Conservation (phyloP, 2,797 vertebrate genomes). For the Macroramphosus scolopax region DNA sequence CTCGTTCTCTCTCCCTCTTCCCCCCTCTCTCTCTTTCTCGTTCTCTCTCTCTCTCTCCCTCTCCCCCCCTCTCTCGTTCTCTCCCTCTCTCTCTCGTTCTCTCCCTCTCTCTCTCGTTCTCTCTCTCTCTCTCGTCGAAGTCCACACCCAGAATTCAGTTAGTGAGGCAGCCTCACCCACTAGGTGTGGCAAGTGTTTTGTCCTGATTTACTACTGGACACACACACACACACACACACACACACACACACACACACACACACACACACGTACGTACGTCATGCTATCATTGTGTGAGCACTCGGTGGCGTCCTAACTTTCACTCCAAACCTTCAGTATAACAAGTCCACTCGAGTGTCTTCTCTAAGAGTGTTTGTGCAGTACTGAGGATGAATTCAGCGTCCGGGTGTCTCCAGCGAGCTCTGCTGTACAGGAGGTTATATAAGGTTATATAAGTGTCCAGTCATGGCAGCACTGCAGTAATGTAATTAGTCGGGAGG, state of each 20-base stretch:
- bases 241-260: slow-evolving; percentile 5
- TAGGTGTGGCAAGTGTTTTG: slow-evolving; percentile 53
- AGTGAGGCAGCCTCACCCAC: slow-evolving; percentile 43
- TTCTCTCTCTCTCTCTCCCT: no score
- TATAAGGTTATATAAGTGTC: slow-evolving; percentile 64
- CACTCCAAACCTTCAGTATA: not conserved
- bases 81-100: no score
- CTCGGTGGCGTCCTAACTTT: slow-evolving; percentile 6
- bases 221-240: slow-evolving; percentile 14
- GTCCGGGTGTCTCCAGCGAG: slow-evolving; percentile 31
- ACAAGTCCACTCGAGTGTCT: slow-evolving; percentile 3
- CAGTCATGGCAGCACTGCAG: slow-evolving; percentile 56
- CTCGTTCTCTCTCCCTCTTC: no score
- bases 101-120: no score
- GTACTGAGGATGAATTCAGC: no score
- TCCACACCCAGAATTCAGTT: slow-evolving; percentile 62
- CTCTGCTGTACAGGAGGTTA: slow-evolving; percentile 49
- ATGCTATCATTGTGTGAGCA: not conserved
- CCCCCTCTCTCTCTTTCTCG: no score
- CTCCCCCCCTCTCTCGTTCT: no score
- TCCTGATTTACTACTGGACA: slow-evolving; percentile 36
- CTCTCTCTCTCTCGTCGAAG: no score
- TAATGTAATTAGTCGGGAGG: slow-evolving; percentile 63
- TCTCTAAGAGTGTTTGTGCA: not conserved
- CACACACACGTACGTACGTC: slow-evolving; percentile 1